Percentiles rank a stretch among this genome's conserved stretches.
These are phyloP conservation scores for Hypomecis punctinalis DNA, from an alignment of 2,888 invertebrate species.

Conservation along the genomic window DNA sequence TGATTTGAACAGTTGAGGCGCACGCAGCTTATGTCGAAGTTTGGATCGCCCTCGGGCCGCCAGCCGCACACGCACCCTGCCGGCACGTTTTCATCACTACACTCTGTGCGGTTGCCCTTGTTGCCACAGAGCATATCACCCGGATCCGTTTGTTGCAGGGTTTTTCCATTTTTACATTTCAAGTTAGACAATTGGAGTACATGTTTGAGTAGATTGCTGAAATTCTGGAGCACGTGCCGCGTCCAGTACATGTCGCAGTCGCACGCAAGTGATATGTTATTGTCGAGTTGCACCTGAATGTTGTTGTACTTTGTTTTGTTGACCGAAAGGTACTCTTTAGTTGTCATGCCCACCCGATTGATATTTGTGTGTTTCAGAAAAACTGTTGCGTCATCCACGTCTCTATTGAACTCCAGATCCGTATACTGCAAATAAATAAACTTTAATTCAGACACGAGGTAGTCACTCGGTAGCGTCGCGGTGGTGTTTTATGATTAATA, in stretches of 20 bases:
- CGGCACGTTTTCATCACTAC: constrained; percentile 15
- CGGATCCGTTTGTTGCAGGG: constrained; percentile 37
- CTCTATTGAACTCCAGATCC: too few relatives aligned
- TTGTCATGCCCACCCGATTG: too few relatives aligned
- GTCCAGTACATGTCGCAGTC: constrained; percentile 42
- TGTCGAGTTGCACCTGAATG: too few relatives aligned
- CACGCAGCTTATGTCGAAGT: constrained; percentile 27
- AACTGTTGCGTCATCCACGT: too few relatives aligned
- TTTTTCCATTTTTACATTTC: neutral
- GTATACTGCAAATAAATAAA: too few relatives aligned
- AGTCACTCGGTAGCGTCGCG: too few relatives aligned
- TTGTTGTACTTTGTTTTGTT: too few relatives aligned
- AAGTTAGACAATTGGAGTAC: neutral
- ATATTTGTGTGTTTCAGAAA: too few relatives aligned
- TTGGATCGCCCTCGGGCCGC: constrained; percentile 24
- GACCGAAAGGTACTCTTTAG: neutral
- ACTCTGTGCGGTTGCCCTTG: constrained; percentile 12
- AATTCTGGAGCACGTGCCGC: constrained; percentile 18
- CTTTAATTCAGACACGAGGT: too few relatives aligned
- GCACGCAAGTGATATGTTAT: constrained; percentile 23
- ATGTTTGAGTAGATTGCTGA: constrained; percentile 1
- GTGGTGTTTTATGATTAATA: too few relatives aligned
- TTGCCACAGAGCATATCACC: constrained; percentile 43
- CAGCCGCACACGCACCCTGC: constrained; percentile 15
- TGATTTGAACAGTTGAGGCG: constrained; percentile 23